Evolutionary conservation across 1,140 invertebrate species (phyloP).

Genomic region (Aphelenchoides fujianensis): DNA sequence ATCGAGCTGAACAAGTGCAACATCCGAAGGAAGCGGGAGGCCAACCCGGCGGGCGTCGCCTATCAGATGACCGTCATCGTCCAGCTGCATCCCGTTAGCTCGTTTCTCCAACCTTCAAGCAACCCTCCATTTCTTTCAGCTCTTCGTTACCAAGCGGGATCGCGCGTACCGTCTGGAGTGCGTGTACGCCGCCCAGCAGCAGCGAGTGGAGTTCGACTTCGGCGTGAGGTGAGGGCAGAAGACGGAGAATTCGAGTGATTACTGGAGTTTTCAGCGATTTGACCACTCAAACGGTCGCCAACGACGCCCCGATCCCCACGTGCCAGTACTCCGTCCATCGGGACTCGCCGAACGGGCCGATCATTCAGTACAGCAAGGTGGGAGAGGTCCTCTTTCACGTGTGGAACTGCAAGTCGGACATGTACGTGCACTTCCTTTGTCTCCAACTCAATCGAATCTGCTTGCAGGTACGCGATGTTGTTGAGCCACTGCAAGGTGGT

Average conservation of each 20-base stretch:
- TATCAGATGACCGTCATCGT: constrained; percentile 60
- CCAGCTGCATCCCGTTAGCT: constrained; percentile 56
- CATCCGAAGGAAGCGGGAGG: constrained; percentile 56
- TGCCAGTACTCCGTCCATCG: constrained; percentile 58
- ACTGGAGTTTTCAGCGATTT: constrained; percentile 56
- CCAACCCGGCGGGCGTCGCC: constrained; percentile 55
- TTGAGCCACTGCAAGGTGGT: constrained; percentile 51
- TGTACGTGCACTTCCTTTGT: neutral
- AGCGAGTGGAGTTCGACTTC: constrained; percentile 51
- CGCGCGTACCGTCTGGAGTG: constrained; percentile 60
- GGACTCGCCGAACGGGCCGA: constrained; percentile 59
- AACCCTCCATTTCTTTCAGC: constrained; percentile 29
- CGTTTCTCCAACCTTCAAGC: neutral
- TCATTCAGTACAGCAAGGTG: constrained; percentile 52
- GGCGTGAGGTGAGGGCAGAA: constrained; percentile 45
- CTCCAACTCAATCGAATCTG: neutral
- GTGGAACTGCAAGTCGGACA: constrained; percentile 48
- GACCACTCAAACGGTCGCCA: constrained; percentile 30
- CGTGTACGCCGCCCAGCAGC: constrained; percentile 58
- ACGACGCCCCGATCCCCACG: constrained; percentile 37
- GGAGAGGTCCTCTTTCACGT: constrained; percentile 58
- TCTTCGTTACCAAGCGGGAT: constrained; percentile 57
- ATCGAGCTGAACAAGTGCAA: constrained; percentile 58
- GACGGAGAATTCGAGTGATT: constrained; percentile 25
- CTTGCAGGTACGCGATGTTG: constrained; percentile 51